These are phyloP conservation scores for Acanthurus leucopareius DNA, from an alignment of 2,797 vertebrate genomes.

Conservation along the genomic window DNA sequence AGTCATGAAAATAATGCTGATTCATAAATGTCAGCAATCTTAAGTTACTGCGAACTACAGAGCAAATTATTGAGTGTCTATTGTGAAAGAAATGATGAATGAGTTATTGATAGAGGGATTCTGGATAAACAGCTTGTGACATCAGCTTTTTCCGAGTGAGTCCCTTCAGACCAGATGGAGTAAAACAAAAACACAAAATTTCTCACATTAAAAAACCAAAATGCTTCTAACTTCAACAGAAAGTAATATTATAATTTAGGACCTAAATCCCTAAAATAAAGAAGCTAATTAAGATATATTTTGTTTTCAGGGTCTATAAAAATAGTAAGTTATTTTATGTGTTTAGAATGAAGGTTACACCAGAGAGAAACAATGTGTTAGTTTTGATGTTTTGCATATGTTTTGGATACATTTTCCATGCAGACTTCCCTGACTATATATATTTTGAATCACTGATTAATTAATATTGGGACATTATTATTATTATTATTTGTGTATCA, in stretches of 20 bases:
- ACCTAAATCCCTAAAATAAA: too few relatives aligned
- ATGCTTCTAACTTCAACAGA: background rate
- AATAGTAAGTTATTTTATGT: too few relatives aligned
- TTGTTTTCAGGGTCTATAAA: too few relatives aligned
- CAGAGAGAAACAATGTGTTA: background rate
- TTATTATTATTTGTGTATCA: too few relatives aligned
- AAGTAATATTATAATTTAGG: too few relatives aligned
- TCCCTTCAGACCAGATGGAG: background rate
- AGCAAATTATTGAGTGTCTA: background rate
- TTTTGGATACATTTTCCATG: background rate
- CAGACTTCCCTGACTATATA: constrained; percentile 16
- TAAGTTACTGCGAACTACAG: background rate
- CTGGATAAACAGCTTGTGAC: background rate
- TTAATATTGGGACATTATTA: constrained; percentile 14
- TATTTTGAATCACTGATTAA: constrained; percentile 41
- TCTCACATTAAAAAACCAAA: background rate
- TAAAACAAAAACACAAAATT: background rate
- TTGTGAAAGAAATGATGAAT: background rate
- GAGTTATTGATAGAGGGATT: background rate
- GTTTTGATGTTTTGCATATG: background rate
- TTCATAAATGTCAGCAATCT: background rate
- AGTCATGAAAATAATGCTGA: background rate
- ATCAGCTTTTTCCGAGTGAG: background rate
- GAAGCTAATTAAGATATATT: too few relatives aligned
- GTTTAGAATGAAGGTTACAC: background rate